Conservation (phyloP, 1,140 invertebrate genomes). For the Drosophila virilis region DNA sequence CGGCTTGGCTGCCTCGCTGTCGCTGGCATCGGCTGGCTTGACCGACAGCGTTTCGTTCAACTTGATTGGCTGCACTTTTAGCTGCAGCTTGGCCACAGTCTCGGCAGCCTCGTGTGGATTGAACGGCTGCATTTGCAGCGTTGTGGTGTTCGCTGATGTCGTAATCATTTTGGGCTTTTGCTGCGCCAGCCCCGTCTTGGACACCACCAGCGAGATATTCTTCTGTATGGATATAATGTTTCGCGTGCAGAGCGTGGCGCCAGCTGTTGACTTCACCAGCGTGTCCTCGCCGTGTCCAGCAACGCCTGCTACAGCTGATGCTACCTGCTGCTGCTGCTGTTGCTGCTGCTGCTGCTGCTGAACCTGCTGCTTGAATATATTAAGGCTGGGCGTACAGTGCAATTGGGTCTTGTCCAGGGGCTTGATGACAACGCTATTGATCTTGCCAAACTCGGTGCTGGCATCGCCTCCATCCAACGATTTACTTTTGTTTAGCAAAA, state of each 20-base stretch:
- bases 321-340: constrained; percentile 11
- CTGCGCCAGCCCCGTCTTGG: constrained; percentile 67
- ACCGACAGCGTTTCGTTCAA: constrained; percentile 7
- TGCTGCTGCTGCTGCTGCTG: constrained; percentile 10
- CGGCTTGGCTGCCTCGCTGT: constrained; percentile 32
- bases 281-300: constrained; percentile 2
- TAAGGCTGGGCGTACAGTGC: constrained; percentile 58
- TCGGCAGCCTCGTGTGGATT: constrained; percentile 3
- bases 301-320: not conserved
- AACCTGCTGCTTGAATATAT: constrained; percentile 66
- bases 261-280: constrained; percentile 24
- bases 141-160: constrained; percentile 41
- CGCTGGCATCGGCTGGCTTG: not conserved
- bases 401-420: constrained; percentile 57
- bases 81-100: constrained; percentile 31
- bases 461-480: constrained; percentile 35
- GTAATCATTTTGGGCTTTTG: constrained; percentile 69
- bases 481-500: constrained; percentile 64
- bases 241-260: constrained; percentile 39
- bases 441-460: constrained; percentile 53
- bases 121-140: constrained; percentile 54
- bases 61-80: constrained; percentile 29
- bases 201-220: constrained; percentile 67
- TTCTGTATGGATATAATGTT: constrained; percentile 58
- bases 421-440: constrained; percentile 71